These are phyloP conservation scores for Drosophila paracracens DNA, from an alignment of 2,888 invertebrate genomes.

Conservation along the genomic window DNA sequence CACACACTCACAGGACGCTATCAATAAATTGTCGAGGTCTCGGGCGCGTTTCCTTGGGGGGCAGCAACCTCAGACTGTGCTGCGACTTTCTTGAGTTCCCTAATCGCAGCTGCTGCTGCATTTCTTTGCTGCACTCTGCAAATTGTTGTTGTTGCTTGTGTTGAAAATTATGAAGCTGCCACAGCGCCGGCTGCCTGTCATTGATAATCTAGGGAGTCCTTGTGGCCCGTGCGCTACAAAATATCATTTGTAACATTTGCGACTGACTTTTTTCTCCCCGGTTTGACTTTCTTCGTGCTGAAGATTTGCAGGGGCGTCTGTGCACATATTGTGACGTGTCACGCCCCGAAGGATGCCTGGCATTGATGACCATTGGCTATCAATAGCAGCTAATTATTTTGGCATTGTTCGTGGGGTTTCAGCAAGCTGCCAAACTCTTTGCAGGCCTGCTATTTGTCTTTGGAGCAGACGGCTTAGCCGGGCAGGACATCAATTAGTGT, in stretches of 20 bases:
- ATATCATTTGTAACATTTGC: slow-evolving; percentile 55
- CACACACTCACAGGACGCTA: slow-evolving; percentile 27
- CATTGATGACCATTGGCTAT: slow-evolving; percentile 33
- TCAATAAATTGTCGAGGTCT: slow-evolving; percentile 53
- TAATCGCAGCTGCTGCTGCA: slow-evolving; percentile 60
- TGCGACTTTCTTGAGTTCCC: slow-evolving; percentile 47
- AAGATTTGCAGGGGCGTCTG: slow-evolving; percentile 75
- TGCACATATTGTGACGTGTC: slow-evolving; percentile 78
- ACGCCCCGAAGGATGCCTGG: slow-evolving; percentile 59
- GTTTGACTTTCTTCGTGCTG: slow-evolving; percentile 54
- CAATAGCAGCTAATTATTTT: slow-evolving; percentile 76
- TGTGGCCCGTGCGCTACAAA: slow-evolving; percentile 61
- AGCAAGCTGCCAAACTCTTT: slow-evolving; percentile 55
- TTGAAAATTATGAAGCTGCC: slow-evolving; percentile 74
- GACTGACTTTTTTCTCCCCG: slow-evolving; percentile 30
- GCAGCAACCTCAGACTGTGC: slow-evolving; percentile 53
- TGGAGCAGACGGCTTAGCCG: slow-evolving; percentile 50
- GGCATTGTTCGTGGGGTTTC: slow-evolving; percentile 58
- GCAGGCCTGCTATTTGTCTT: slow-evolving; percentile 12
- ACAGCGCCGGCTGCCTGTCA: slow-evolving; percentile 75
- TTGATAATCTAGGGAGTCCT: slow-evolving; percentile 68
- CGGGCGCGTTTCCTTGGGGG: slow-evolving; percentile 59
- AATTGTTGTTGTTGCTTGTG: slow-evolving; percentile 44
- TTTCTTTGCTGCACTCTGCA: slow-evolving; percentile 51
- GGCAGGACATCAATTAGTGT: slow-evolving; percentile 62